Conservation (phyloP, 2,888 invertebrate genomes). For the Lapara coniferarum region DNA sequence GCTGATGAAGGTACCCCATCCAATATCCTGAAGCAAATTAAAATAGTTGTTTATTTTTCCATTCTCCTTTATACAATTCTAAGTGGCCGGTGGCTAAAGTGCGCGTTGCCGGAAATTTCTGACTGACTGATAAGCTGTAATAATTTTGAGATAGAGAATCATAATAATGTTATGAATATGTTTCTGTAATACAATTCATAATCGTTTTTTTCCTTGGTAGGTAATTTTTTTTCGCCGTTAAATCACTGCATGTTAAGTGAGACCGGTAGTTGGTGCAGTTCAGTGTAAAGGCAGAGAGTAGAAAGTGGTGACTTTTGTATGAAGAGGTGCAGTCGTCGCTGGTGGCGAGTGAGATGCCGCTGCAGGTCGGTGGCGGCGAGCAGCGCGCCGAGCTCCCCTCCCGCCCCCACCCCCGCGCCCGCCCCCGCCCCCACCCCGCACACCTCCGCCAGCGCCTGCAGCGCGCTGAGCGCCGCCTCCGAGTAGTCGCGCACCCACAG, state of each 20-base stretch:
- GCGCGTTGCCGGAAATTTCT: too few species aligned
- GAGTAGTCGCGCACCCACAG: conserved; percentile 67
- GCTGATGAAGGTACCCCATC: not conserved
- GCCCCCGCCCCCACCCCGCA: conserved; percentile 43
- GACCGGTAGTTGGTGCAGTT: not conserved
- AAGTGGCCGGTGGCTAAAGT: too few species aligned
- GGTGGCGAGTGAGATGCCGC: conserved; percentile 46
- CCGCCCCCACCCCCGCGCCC: conserved; percentile 34
- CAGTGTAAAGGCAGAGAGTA: not conserved
- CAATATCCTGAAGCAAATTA: not conserved
- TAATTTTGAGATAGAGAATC: too few species aligned
- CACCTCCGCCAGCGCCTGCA: conserved; percentile 40
- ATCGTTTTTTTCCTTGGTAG: too few species aligned
- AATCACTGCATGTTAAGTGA: not conserved
- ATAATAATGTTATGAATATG: too few species aligned
- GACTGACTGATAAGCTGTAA: too few species aligned
- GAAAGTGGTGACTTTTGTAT: conserved; percentile 51
- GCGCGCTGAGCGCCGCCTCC: conserved; percentile 60
- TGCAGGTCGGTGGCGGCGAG: conserved; percentile 53
- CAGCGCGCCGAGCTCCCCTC: conserved; percentile 53
- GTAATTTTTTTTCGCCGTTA: too few species aligned
- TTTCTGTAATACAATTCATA: too few species aligned
- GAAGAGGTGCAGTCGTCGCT: conserved; percentile 52
- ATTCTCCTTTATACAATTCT: too few species aligned
- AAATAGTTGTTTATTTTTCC: too few species aligned